Evolutionary conservation across 2,113 vertebrate species (phyloP).

Genomic region (Apodemus speciosus): DNA sequence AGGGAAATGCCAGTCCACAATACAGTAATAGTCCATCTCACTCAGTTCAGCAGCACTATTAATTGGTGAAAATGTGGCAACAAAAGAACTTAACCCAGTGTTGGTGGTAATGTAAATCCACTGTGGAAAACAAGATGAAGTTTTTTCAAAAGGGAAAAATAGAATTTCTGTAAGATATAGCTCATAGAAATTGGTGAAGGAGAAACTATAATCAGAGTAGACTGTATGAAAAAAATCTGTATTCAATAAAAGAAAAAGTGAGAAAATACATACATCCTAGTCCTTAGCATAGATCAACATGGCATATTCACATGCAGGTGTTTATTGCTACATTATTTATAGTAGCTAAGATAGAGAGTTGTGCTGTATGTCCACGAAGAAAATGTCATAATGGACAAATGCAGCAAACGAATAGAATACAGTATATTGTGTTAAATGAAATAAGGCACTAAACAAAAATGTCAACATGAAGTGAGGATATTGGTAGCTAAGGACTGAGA

Average conservation of each 20-base stretch:
- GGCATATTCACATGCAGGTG: neutral
- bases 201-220: neutral
- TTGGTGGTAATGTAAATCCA: neutral
- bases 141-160: neutral
- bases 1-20: neutral
- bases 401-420: neutral
- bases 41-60: neutral
- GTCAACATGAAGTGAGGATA: neutral
- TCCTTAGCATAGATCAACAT: neutral
- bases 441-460: neutral
- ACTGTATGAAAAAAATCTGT: neutral
- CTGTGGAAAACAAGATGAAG: neutral
- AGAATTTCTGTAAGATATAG: neutral
- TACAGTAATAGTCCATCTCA: neutral
- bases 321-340: neutral
- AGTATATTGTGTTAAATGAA: neutral
- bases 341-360: neutral
- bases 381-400: neutral
- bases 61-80: neutral
- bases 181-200: neutral
- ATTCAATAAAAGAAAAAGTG: neutral
- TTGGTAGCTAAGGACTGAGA: neutral
- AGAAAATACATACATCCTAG: neutral
- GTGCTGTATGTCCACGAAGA: neutral
- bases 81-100: neutral